phyloP scores from a whole-genome alignment of 2,888 invertebrate genomes.

The Pseudococcus jackbeardsleyi region DNA sequence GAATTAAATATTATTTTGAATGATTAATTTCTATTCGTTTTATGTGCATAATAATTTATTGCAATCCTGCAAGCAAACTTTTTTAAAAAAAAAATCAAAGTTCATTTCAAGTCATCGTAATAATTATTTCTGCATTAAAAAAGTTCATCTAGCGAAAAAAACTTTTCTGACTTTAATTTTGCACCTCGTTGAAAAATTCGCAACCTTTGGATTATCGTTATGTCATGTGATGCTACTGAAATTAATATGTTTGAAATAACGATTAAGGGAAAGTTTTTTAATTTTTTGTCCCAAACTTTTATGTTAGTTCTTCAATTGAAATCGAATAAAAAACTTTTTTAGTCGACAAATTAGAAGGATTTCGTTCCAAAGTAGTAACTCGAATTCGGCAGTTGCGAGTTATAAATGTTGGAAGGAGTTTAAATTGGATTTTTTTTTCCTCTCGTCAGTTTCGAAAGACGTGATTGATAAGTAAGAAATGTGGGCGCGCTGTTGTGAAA shows the following conservation, averaged over 20 bases:
- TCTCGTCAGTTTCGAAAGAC: neutral
- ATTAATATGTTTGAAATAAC: neutral
- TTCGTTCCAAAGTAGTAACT: neutral
- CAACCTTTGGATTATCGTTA: no score
- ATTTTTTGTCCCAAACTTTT: conserved; percentile 8
- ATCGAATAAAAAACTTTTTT: conserved; percentile 12
- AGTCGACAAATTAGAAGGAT: neutral
- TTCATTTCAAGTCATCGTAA: no score
- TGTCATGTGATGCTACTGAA: neutral
- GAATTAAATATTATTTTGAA: no score
- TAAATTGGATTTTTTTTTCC: neutral
- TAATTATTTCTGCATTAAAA: no score
- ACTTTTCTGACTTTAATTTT: no score
- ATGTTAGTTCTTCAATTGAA: neutral
- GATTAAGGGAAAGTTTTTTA: neutral
- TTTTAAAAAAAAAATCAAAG: no score
- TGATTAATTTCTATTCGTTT: no score
- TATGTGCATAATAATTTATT: no score
- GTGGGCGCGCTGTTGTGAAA: conserved; percentile 2
- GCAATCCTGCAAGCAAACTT: no score
- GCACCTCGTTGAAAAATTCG: no score
- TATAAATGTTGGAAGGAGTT: neutral
- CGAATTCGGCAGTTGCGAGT: neutral
- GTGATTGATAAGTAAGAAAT: conserved; percentile 17
- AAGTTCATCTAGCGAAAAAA: no score